Conservation (phyloP, 2,113 vertebrate genomes). For the Nothobranchius kuhntae region DNA sequence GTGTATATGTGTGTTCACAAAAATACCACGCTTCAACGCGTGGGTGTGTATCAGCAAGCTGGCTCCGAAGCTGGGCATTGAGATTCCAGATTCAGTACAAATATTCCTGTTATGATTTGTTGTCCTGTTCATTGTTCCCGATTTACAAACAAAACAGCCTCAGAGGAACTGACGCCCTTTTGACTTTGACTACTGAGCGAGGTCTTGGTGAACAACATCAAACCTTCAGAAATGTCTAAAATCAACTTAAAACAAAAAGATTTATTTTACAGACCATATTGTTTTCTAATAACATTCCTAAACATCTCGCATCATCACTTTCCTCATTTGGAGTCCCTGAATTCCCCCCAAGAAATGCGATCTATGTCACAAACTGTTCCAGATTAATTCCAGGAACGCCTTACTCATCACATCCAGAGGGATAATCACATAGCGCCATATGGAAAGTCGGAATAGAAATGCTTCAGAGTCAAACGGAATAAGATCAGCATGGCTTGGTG, state of each 20-base stretch:
- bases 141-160: constrained; percentile 20
- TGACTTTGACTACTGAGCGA: constrained; percentile 1
- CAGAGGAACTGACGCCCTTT: background rate
- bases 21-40: background rate
- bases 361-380: constrained; percentile 33
- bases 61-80: constrained; percentile 11
- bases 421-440: constrained; percentile 27
- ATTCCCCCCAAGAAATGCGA: constrained; percentile 30
- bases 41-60: background rate
- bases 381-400: constrained; percentile 48
- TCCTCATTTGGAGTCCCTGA: constrained; percentile 21
- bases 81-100: constrained; percentile 40
- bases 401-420: constrained; percentile 41
- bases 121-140: constrained; percentile 19
- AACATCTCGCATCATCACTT: constrained; percentile 51
- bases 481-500: constrained; percentile 33
- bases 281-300: constrained; percentile 9
- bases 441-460: constrained; percentile 31
- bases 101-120: constrained; percentile 39
- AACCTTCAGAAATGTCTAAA: background rate
- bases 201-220: background rate
- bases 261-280: constrained; percentile 34
- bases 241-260: constrained; percentile 8
- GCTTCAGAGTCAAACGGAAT: constrained; percentile 19
- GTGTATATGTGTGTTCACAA: background rate